These are phyloP conservation scores for Rotaria macrura DNA, from an alignment of 2,888 invertebrate genomes.

Conservation along the genomic window DNA sequence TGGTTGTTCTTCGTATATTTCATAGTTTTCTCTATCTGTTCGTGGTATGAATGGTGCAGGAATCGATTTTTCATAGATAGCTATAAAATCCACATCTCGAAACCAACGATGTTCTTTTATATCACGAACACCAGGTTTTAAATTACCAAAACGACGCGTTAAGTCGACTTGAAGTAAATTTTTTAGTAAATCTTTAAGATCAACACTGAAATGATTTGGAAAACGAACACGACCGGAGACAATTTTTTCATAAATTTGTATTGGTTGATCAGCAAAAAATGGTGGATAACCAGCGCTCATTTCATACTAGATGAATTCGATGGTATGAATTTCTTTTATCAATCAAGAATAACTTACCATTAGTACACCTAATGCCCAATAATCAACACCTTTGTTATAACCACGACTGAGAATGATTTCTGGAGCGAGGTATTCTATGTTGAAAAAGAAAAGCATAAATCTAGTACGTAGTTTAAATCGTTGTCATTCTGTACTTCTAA, in stretches of 20 bases:
- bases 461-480: too few species aligned
- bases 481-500: too few species aligned
- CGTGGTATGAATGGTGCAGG: slow-evolving; percentile 19
- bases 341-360: background rate
- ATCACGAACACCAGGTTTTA: slow-evolving; percentile 97
- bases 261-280: slow-evolving; percentile 98
- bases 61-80: slow-evolving; percentile 89
- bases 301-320: slow-evolving; percentile 47
- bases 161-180: slow-evolving; percentile 73
- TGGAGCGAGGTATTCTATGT: slow-evolving; percentile 19
- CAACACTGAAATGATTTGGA: slow-evolving; percentile 95
- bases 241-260: slow-evolving; percentile 99
- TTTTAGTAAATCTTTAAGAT: slow-evolving; percentile 88
- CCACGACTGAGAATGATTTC: slow-evolving; percentile 23
- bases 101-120: slow-evolving; percentile 99
- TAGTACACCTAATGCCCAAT: slow-evolving; percentile 20
- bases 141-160: slow-evolving; percentile 93
- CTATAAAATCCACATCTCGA: slow-evolving; percentile 93
- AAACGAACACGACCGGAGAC: slow-evolving; percentile 95
- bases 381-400: slow-evolving; percentile 25
- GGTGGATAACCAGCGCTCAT: slow-evolving; percentile 77
- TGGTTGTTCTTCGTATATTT: slow-evolving; percentile 22
- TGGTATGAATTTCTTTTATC: too few species aligned
- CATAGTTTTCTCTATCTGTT: slow-evolving; percentile 24
- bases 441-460: too few species aligned